Conservation (phyloP, 2,797 vertebrate species). For the Anabas testudineus region DNA sequence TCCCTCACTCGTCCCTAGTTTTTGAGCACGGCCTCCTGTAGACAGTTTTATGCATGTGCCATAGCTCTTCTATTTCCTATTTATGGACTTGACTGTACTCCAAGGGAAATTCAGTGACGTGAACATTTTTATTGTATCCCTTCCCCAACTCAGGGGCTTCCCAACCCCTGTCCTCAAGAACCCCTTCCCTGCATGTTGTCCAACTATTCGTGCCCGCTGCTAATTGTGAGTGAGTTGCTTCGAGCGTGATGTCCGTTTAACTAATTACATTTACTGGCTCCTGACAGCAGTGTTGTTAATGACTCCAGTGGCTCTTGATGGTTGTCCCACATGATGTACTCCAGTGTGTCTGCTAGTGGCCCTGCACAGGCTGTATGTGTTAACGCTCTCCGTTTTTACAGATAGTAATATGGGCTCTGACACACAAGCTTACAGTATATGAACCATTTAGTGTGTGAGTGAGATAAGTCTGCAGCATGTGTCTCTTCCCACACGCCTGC, state of each 20-base stretch:
- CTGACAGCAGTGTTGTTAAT: constrained; percentile 3
- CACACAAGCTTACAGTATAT: constrained; percentile 16
- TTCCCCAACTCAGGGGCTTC: too few species aligned
- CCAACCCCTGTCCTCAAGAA: too few species aligned
- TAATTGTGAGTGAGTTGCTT: too few species aligned
- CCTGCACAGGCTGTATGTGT: constrained; percentile 53
- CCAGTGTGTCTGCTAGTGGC: constrained; percentile 41
- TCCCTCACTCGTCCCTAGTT: too few species aligned
- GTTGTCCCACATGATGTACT: constrained; percentile 22
- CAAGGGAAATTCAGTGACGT: too few species aligned
- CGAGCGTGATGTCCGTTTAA: background rate
- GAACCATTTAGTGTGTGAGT: constrained; percentile 9
- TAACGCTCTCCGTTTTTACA: constrained; percentile 50
- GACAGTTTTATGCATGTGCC: too few species aligned
- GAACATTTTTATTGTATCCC: too few species aligned
- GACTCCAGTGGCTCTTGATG: constrained; percentile 8
- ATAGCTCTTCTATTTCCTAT: too few species aligned
- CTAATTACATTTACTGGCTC: background rate
- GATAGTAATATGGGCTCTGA: constrained; percentile 42
- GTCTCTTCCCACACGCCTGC: constrained; percentile 22
- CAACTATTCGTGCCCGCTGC: too few species aligned
- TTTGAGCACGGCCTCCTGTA: too few species aligned
- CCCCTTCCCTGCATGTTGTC: too few species aligned
- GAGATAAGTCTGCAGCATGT: constrained; percentile 27
- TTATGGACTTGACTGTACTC: too few species aligned